Conservation (phyloP, 1,140 invertebrate genomes). For the Berghia stephanieae region DNA sequence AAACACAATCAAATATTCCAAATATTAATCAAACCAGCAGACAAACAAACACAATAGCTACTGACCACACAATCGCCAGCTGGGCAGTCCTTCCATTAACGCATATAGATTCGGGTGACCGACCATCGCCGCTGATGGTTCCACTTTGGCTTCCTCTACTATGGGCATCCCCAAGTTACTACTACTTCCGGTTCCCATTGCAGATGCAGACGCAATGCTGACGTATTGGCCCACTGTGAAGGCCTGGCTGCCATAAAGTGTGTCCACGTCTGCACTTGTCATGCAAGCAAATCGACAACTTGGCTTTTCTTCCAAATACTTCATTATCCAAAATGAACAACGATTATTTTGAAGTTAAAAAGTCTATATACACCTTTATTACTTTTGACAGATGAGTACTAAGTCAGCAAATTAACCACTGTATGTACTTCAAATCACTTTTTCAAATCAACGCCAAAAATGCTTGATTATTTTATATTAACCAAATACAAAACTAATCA, state of each 20-base stretch:
- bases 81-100: conserved; percentile 21
- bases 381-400: too few species aligned
- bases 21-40: too few species aligned
- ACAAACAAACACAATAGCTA: too few species aligned
- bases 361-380: too few species aligned
- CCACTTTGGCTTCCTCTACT: too few species aligned
- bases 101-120: neutral
- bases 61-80: conserved; percentile 29
- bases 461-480: neutral
- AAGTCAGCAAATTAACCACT: neutral
- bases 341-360: too few species aligned
- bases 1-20: too few species aligned
- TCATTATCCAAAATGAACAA: conserved; percentile 9
- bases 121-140: neutral
- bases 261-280: too few species aligned
- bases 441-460: neutral
- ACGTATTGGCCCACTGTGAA: too few species aligned
- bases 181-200: neutral
- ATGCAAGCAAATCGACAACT: conserved; percentile 26
- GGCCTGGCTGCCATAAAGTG: too few species aligned
- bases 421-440: neutral
- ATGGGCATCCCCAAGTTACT: neutral
- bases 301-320: conserved; percentile 23
- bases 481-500: too few species aligned
- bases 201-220: too few species aligned